Evolutionary conservation across 2,888 invertebrate genomes (phyloP).

Genomic region (Hoplodrina ambigua): DNA sequence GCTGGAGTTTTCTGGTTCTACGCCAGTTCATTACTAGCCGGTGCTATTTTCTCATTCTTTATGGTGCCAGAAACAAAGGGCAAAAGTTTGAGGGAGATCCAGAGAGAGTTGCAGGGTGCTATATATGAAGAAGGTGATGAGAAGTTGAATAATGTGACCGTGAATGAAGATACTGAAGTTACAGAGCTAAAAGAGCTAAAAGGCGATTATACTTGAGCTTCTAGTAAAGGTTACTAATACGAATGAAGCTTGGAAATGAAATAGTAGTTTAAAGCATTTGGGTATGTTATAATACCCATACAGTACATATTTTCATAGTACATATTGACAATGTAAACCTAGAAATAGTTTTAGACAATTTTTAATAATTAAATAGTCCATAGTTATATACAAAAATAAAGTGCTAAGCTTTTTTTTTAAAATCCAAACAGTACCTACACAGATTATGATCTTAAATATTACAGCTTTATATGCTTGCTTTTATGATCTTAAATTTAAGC

Average conservation of each 20-base stretch:
- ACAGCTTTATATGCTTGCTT: no score
- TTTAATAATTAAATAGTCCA: neutral
- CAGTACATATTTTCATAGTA: no score
- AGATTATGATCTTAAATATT: no score
- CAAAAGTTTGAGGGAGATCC: conserved; percentile 89
- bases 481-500: no score
- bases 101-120: conserved; percentile 84
- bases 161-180: conserved; percentile 14
- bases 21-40: conserved; percentile 79
- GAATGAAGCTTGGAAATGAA: conserved; percentile 1
- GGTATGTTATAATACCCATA: neutral
- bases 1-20: conserved; percentile 87
- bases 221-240: neutral
- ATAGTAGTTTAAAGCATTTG: neutral
- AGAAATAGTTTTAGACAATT: neutral
- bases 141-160: conserved; percentile 51
- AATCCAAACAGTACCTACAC: no score
- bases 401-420: neutral
- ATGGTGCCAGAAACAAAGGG: conserved; percentile 90
- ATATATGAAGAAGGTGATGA: conserved; percentile 66
- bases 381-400: neutral
- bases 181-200: conserved; percentile 32
- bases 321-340: neutral
- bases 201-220: conserved; percentile 3
- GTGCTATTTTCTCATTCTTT: conserved; percentile 81